Percentiles rank a stretch among this genome's conserved stretches.
phyloP scores from a whole-genome alignment of 1,140 invertebrate genomes.

The Neodiprion virginianus region DNA sequence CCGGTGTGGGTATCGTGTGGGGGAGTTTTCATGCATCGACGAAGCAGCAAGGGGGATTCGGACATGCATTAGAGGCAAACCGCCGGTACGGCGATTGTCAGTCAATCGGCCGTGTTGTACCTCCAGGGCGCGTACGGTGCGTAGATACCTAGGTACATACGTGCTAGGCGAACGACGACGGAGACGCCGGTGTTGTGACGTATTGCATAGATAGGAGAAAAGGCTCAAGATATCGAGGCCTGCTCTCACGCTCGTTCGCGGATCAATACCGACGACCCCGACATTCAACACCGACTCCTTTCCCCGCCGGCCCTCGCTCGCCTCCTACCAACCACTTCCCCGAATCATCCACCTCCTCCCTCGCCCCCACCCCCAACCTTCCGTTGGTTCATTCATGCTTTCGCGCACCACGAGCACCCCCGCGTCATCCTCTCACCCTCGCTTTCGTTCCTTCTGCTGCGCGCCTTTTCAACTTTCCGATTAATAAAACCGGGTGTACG shows the following conservation, averaged over 20 bases:
- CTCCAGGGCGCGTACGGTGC: too few relatives aligned
- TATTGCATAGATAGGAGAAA: conserved; percentile 28
- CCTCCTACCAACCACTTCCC: conserved; percentile 28
- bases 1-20: too few relatives aligned
- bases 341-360: conserved; percentile 17
- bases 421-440: conserved; percentile 17
- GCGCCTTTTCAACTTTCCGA: conserved; percentile 10
- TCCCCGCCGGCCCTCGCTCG: conserved; percentile 30
- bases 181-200: not conserved
- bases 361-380: conserved; percentile 37
- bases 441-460: conserved; percentile 18
- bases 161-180: not conserved
- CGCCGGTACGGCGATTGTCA: too few relatives aligned
- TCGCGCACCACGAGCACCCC: conserved; percentile 30
- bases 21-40: too few relatives aligned
- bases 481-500: not conserved
- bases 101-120: too few relatives aligned
- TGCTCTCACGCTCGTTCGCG: conserved; percentile 39
- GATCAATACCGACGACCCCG: conserved; percentile 63
- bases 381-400: conserved; percentile 56
- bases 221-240: conserved; percentile 51
- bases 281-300: conserved; percentile 57
- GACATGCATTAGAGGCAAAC: too few relatives aligned
- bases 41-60: too few relatives aligned
- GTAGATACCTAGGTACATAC: too few relatives aligned